These are phyloP conservation scores for Spea bombifrons DNA, from an alignment of 2,113 vertebrate genomes.

Conservation along the genomic window DNA sequence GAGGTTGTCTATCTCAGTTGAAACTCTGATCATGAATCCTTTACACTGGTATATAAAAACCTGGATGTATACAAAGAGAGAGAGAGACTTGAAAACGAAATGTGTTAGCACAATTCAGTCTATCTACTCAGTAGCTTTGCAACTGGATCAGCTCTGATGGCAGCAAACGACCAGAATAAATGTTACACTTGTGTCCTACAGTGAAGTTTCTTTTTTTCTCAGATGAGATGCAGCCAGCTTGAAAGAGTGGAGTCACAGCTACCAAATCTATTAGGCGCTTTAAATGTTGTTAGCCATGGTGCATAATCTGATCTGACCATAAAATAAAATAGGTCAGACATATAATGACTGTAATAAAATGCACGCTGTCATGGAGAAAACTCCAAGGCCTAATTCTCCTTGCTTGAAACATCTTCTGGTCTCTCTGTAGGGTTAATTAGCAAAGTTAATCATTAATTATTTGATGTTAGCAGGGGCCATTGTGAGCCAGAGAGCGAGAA, in stretches of 20 bases:
- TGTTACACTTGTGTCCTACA: constrained; percentile 18
- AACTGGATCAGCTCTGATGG: background rate
- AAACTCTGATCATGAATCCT: too few species aligned
- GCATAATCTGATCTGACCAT: constrained; percentile 20
- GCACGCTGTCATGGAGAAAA: constrained; percentile 7
- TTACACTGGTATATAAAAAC: too few species aligned
- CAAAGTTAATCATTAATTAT: constrained; percentile 29
- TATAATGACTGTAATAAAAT: constrained; percentile 43
- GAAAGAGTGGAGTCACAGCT: constrained; percentile 6
- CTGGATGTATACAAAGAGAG: too few species aligned
- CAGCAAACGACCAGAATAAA: constrained; percentile 1
- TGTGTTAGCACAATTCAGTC: background rate
- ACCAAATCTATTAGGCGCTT: constrained; percentile 40
- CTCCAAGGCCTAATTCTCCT: constrained; percentile 8
- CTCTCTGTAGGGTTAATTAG: constrained; percentile 14
- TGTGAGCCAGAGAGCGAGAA: too few species aligned
- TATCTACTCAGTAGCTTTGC: background rate
- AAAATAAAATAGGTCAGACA: constrained; percentile 40
- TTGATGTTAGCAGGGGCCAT: background rate
- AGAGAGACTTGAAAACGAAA: too few species aligned
- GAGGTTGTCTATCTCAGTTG: too few species aligned
- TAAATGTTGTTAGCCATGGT: constrained; percentile 39
- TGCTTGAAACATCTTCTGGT: background rate
- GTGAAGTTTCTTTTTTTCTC: constrained; percentile 15
- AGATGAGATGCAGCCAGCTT: constrained; percentile 2